Evolutionary conservation across 2,113 vertebrate genomes (phyloP), one percentile per base, ranked within the genome.

Genomic region (Hippolais icterina): DNA sequence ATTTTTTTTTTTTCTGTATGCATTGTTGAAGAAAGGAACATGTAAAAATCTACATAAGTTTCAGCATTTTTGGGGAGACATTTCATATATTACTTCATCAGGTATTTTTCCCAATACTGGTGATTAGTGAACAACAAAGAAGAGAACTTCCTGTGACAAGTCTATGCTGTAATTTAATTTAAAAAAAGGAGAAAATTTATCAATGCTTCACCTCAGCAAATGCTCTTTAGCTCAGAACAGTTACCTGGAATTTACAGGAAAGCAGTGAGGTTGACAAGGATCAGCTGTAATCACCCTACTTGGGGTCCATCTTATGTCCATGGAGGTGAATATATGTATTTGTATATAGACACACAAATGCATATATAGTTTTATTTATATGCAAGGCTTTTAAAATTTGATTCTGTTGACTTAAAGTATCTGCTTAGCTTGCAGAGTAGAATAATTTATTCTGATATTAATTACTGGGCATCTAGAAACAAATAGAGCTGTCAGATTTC

Each of bases 61-160:
- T 19, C 6, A 5, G 5, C 41, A 69, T 53, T 64, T 60, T 42
- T 6, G 3, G 22, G 31, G 29, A 10, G 10, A 3, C 3, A 0
- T 70, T 78, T 81, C 10, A 33, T 29, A 4, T 20, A 44, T 65
- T 35, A 37, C 47, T 79, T 79, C 1, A 47, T 56, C 22, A 33
- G 13, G 6, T 6, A 56, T 60, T 83, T 87, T 23, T 29, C 3
- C 7, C 47, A n/a, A 5, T 74, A 18, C 15, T 68, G 16, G 11
- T 74, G 52, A 57, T 24, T 54, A 42, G 16, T 63, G 42, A 64
- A 39, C 4, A 78, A 24, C 17, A 71, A 65, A 83, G 23, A 39
- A 5, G 33, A 83, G 4, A 56, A 68, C 16, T 89, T 76, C 9
- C 16, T 29, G 8, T 76, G 44, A 71, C 11, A 54, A 68, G 2